Base-by-base conservation (phyloP, 2,113 vertebrate genomes). In the Anhinga anhinga region DNA sequence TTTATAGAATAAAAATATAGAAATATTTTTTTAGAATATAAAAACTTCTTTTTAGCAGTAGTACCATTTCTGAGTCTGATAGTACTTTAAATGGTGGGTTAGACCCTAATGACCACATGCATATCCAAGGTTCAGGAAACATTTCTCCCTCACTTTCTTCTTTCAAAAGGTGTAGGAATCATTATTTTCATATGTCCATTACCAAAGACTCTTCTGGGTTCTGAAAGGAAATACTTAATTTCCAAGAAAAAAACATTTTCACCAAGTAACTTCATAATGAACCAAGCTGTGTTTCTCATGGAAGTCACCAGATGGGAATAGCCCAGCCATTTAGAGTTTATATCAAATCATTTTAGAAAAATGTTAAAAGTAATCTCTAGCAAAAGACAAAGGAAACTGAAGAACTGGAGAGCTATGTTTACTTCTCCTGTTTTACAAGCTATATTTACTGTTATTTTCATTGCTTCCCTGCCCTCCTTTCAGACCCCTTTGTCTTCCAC, bases 61-160 rank as follows among this genome's bases (percentile, higher is more conserved):
- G 30, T 70, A 58, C 6, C 10, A 61, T 36, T 13, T 70, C 55
- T 79, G 55, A 61, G 2, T 26, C 36, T 49, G 30, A n/a, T 3
- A 61, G 34, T 7, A 47, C 10, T 77, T 36, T 27, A 45, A 69
- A 32, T 65, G 14, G 2, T 45, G 34, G 18, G 10, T 34, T 69
- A 67, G 32, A 59, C 6, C 1, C 4, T 62, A 20, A 59, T 2
- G 13, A 78, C 18, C 14, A 56, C 5, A 34, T 0, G 0, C 13
- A 58, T 44, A 17, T 49, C 29, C n/a, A 63, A 53, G 38, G n/a
- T 9, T 53, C 19, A 85, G 40, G 19, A 56, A 40, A 62, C 1
- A 16, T 44, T 77, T 76, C 23, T 65, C 5, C 7, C 14, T 70
- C 40, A 22, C 20, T 44, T 44, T 27, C 14, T 62, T 89, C 25